phyloP scores from a whole-genome alignment of 2,888 invertebrate genomes.

The Lithophane leautieri region DNA sequence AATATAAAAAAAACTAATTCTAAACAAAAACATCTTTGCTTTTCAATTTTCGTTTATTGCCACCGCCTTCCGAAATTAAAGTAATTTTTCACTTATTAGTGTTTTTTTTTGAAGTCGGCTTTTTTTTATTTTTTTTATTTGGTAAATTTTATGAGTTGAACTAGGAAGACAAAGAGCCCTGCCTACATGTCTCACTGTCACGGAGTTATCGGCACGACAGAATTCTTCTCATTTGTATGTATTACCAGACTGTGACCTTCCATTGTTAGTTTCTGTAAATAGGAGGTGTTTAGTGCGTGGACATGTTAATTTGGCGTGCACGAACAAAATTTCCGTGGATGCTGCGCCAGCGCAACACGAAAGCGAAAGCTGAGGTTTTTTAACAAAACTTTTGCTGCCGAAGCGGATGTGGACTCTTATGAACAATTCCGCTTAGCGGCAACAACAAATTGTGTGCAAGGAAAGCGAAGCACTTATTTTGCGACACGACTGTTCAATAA shows the following conservation, averaged over 20 bases:
- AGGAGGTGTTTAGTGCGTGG: constrained; percentile 83
- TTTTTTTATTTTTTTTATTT: too few species aligned
- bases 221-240: constrained; percentile 81
- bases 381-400: constrained; percentile 74
- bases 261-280: constrained; percentile 86
- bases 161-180: constrained; percentile 53
- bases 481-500: constrained; percentile 35
- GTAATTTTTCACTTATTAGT: too few species aligned
- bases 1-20: too few species aligned
- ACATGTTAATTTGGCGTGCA: constrained; percentile 85
- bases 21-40: too few species aligned
- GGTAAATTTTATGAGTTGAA: constrained; percentile 19
- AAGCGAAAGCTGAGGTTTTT: constrained; percentile 83
- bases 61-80: too few species aligned
- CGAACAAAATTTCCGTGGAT: constrained; percentile 79
- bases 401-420: constrained; percentile 68
- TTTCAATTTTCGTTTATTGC: too few species aligned
- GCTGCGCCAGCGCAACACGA: constrained; percentile 77
- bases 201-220: constrained; percentile 51
- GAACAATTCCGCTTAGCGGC: constrained; percentile 75
- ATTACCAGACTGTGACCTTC: constrained; percentile 83
- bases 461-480: constrained; percentile 69
- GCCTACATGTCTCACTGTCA: constrained; percentile 37
- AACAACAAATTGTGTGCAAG: constrained; percentile 66
- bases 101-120: too few species aligned